Evolutionary conservation across 2,888 invertebrate genomes (phyloP), one percentile per base, ranked within the genome.

Genomic region (Caenorhabditis sp.): DNA sequence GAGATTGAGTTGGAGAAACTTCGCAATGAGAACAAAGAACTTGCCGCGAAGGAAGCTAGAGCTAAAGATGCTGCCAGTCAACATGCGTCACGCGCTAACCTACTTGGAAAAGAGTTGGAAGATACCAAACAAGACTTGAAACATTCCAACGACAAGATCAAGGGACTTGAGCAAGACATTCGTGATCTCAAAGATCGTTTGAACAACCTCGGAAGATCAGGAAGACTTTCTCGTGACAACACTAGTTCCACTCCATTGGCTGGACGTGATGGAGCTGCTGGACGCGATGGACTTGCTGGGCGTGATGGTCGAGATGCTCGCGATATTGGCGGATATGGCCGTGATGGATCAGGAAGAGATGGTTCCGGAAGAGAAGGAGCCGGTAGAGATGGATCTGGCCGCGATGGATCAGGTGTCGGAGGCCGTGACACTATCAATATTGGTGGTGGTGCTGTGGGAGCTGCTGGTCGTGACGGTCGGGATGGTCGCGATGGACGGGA

Each of bases 1-100:
- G 84, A 87, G 54, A 75, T 82, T 52, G 86, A 87, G 57, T 60
- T 86, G 43, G 85, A 87, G 43, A 86, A 82, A 59, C 68, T 85
- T 26, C 70, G 78, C 43, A 84, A 76, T 38, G 85, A 86, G 63
- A 81, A 81, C 63, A 78, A 76, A 49, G 69, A 64, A 20, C 60
- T 85, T 10, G 77, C 67, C 31, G 77, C 59, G 23, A 78, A 81
- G 50, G 85, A 85, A 68, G 77, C 70, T n/a, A 70, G 73, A 10
- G 82, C 83, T 8, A 75, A 68, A 49, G 85, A 85, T 63, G 82
- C 74, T 0, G 74, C 77, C 56, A 68, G 77, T 21, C 85, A 83
- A 59, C 83, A 85, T 26, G 67, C 77, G 53, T 78, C 82, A 58
- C 72, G 82, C 26, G 82, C 78, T 26, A 76, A 85, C 57, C 62